Conservation (phyloP, 2,797 vertebrate genomes). For the Pipistrellus pipistrellus region DNA sequence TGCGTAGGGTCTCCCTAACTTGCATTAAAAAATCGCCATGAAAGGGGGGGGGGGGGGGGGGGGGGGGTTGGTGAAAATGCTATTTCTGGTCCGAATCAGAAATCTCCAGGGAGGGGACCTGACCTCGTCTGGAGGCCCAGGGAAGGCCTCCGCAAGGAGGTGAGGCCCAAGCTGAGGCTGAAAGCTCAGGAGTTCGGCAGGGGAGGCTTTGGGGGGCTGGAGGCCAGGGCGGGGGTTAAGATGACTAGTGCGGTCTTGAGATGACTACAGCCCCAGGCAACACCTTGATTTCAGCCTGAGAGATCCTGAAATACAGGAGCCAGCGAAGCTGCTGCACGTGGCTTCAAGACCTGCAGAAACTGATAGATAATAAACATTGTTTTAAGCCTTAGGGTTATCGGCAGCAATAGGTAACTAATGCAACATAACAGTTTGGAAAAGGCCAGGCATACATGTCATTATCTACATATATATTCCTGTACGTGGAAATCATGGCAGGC, state of each 20-base stretch:
- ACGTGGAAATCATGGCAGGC: background rate
- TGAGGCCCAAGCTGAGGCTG: background rate
- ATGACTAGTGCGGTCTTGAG: background rate
- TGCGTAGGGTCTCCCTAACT: background rate
- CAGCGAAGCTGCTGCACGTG: background rate
- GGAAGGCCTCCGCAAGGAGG: background rate
- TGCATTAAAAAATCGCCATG: background rate
- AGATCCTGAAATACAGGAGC: background rate
- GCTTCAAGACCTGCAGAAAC: background rate
- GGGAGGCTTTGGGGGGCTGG: background rate
- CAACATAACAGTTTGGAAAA: background rate
- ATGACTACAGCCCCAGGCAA: background rate
- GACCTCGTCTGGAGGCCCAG: background rate
- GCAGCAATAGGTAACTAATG: background rate
- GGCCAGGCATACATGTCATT: background rate
- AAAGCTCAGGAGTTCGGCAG: background rate
- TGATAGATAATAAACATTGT: background rate
- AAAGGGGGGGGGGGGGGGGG: too few species aligned
- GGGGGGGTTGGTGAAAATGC: background rate
- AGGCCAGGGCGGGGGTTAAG: too few species aligned
- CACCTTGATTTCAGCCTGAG: background rate
- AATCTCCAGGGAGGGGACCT: background rate
- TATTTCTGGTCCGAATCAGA: background rate
- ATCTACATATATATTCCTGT: background rate
- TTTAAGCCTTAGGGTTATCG: background rate